These are phyloP conservation scores for Ophioninae sp. DNA, from an alignment of 2,888 invertebrate species.

Conservation along the genomic window DNA sequence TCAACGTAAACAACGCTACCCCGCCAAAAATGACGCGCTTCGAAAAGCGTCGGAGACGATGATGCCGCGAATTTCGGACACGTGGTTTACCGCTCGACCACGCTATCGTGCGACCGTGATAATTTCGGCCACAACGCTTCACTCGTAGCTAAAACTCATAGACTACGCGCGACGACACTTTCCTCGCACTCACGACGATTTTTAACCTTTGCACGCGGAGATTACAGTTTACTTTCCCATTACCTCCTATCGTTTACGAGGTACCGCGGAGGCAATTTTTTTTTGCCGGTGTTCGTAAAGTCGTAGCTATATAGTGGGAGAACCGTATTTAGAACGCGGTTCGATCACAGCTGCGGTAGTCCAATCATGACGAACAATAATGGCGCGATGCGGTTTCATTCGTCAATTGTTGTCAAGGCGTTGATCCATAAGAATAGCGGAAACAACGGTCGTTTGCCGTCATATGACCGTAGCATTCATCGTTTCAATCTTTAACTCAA, in stretches of 20 bases:
- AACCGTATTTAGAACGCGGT: neutral
- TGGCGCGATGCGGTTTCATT: neutral
- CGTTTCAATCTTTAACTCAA: neutral
- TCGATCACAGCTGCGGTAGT: neutral
- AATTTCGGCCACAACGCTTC: neutral
- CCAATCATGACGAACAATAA: neutral
- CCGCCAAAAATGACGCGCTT: neutral
- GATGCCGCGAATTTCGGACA: neutral
- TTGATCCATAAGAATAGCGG: neutral
- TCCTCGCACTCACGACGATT: neutral
- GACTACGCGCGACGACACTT: neutral
- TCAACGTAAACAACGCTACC: neutral
- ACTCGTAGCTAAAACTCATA: neutral
- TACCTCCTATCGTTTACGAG: neutral
- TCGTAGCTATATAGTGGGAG: neutral
- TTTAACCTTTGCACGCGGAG: neutral
- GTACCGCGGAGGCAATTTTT: neutral
- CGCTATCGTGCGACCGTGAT: neutral
- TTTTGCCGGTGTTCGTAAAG: neutral
- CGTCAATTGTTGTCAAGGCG: neutral
- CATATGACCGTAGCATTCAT: neutral
- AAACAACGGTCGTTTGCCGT: neutral
- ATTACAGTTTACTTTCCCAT: neutral
- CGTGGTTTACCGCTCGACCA: neutral
- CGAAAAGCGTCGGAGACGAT: neutral